Percentiles rank a stretch among this genome's conserved stretches.
phyloP scores from a whole-genome alignment of 1,140 invertebrate genomes.

The Meloidogyne hapla region DNA sequence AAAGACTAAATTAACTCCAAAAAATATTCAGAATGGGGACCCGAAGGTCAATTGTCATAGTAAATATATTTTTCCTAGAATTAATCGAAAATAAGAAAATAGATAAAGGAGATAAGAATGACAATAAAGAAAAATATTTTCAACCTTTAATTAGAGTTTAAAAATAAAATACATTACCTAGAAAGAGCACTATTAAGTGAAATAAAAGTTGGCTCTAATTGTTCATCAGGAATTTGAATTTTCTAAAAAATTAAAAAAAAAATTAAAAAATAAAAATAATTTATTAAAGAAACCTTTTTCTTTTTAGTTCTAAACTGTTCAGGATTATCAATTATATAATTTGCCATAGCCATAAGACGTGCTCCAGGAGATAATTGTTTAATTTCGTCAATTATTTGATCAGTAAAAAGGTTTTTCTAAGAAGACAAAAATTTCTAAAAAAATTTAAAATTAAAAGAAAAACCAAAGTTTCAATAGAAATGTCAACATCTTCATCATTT shows the following conservation, averaged over 20 bases:
- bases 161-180: slow-evolving; percentile 25
- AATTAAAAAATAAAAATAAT: background rate
- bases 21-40: too few species aligned
- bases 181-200: slow-evolving; percentile 7
- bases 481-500: background rate
- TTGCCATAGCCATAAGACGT: slow-evolving; percentile 32
- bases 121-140: too few species aligned
- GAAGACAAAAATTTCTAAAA: background rate
- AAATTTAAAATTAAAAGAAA: background rate
- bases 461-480: background rate
- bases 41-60: too few species aligned
- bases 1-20: too few species aligned
- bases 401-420: slow-evolving; percentile 27
- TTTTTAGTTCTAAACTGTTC: slow-evolving; percentile 30
- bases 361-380: slow-evolving; percentile 28
- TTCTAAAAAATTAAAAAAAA: background rate
- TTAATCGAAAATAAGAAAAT: too few species aligned
- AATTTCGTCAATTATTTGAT: slow-evolving; percentile 33
- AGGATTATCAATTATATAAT: slow-evolving; percentile 37
- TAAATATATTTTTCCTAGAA: too few species aligned
- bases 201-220: slow-evolving; percentile 30
- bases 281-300: background rate
- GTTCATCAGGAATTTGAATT: slow-evolving; percentile 15
- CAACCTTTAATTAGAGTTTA: slow-evolving; percentile 9
- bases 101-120: too few species aligned